A percentile compares a stretch with the other conserved stretches of the same genome.
Evolutionary conservation across 2,888 invertebrate species (phyloP).

Genomic region (Antitype chi): DNA sequence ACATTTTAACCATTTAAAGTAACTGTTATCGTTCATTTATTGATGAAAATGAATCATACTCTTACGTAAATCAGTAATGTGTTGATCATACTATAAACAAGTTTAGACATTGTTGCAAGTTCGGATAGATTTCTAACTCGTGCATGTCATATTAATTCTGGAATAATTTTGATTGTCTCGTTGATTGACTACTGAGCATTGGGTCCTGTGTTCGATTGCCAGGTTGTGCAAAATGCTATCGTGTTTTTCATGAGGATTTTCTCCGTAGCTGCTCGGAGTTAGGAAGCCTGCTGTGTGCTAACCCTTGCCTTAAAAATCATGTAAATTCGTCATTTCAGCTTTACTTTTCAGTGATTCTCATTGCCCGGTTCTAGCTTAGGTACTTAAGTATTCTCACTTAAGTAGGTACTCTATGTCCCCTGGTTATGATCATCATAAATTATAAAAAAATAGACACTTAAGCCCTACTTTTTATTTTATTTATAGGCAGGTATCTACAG

Average conservation of each 20-base stretch:
- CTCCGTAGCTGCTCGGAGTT: too few relatives aligned
- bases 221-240: neutral
- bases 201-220: neutral
- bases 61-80: slow-evolving; percentile 44
- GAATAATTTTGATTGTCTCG: neutral
- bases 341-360: neutral
- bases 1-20: slow-evolving; percentile 18
- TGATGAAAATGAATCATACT: slow-evolving; percentile 30
- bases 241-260: neutral
- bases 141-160: neutral
- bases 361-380: neutral
- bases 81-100: slow-evolving; percentile 27
- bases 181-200: neutral
- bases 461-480: neutral
- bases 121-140: slow-evolving; percentile 28
- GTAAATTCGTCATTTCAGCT: neutral
- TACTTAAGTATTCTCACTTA: too few relatives aligned
- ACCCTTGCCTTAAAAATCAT: too few relatives aligned
- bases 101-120: slow-evolving; percentile 41
- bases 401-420: too few relatives aligned
- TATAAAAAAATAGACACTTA: neutral
- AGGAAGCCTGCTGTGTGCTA: too few relatives aligned
- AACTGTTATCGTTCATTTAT: slow-evolving; percentile 12
- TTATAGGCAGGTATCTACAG: neutral
- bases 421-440: neutral